A percentile compares a stretch with the other conserved stretches of the same genome.
phyloP scores from a whole-genome alignment of 2,797 vertebrate species.

The Holocentrus rufus region DNA sequence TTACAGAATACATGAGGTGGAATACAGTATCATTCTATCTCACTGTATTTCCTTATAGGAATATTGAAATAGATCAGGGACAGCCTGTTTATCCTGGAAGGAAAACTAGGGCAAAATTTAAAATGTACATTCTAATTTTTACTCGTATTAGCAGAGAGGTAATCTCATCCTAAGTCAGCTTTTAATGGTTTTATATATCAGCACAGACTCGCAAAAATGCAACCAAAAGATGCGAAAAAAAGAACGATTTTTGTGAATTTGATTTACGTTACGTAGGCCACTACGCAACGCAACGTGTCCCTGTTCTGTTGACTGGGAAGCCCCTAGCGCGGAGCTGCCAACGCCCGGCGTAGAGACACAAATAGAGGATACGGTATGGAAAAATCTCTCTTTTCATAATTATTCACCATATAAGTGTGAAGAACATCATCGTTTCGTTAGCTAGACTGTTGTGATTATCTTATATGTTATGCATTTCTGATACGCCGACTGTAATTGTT shows the following conservation, averaged over 20 bases:
- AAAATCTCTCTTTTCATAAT: not conserved
- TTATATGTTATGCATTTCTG: rapidly evolving
- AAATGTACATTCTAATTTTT: too few species aligned
- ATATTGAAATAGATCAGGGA: too few species aligned
- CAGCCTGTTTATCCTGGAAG: too few species aligned
- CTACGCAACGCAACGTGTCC: slow-evolving; percentile 73
- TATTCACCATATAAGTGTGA: rapidly evolving
- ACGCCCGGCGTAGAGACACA: slow-evolving; percentile 85
- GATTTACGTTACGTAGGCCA: slow-evolving; percentile 17
- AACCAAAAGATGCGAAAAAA: too few species aligned
- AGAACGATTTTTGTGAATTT: not conserved
- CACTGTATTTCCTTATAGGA: too few species aligned
- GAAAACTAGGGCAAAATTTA: too few species aligned
- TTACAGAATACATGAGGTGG: too few species aligned
- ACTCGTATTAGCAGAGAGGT: too few species aligned
- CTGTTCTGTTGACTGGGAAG: slow-evolving; percentile 81
- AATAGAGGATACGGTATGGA: slow-evolving; percentile 79
- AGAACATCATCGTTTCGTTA: not conserved
- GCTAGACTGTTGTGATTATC: rapidly evolving
- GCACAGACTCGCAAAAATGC: too few species aligned
- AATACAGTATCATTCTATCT: too few species aligned
- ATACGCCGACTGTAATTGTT: not conserved
- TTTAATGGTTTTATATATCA: too few species aligned
- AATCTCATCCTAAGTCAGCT: too few species aligned
- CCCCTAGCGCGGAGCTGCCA: slow-evolving; percentile 85